Conservation (phyloP, 2,888 invertebrate species). For the Parnassius smintheus region DNA sequence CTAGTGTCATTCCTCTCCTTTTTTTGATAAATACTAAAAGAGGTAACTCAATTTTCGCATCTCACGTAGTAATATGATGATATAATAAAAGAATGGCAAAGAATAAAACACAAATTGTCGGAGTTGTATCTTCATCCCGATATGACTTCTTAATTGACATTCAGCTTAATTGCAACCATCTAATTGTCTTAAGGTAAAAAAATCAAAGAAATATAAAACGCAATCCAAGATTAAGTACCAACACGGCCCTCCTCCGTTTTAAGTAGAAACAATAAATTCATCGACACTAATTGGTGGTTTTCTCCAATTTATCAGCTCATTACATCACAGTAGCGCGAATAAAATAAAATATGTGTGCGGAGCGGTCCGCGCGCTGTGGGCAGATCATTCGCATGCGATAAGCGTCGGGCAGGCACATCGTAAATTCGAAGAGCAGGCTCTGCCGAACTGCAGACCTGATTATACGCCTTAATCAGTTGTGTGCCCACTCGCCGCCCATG, state of each 20-base stretch:
- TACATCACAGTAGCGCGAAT: conserved; percentile 82
- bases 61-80: too few relatives aligned
- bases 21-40: too few relatives aligned
- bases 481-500: conserved; percentile 52
- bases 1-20: too few relatives aligned
- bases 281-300: conserved; percentile 82
- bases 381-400: conserved; percentile 81
- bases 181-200: conserved; percentile 61
- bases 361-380: conserved; percentile 73
- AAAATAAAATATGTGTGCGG: conserved; percentile 80
- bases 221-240: conserved; percentile 72
- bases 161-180: conserved; percentile 55
- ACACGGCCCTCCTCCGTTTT: conserved; percentile 78
- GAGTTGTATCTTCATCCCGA: conserved; percentile 42
- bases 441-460: conserved; percentile 78
- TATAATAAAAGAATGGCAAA: neutral
- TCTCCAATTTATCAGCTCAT: conserved; percentile 82
- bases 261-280: conserved; percentile 82
- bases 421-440: conserved; percentile 78
- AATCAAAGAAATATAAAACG: conserved; percentile 62
- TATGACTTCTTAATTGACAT: conserved; percentile 50
- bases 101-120: conserved; percentile 1
- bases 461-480: conserved; percentile 74
- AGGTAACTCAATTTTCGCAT: too few relatives aligned
- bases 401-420: conserved; percentile 80